Evolutionary conservation across 2,888 invertebrate species (phyloP), one percentile per base, ranked within the genome.

Genomic region (Leptopilina drosophilae): DNA sequence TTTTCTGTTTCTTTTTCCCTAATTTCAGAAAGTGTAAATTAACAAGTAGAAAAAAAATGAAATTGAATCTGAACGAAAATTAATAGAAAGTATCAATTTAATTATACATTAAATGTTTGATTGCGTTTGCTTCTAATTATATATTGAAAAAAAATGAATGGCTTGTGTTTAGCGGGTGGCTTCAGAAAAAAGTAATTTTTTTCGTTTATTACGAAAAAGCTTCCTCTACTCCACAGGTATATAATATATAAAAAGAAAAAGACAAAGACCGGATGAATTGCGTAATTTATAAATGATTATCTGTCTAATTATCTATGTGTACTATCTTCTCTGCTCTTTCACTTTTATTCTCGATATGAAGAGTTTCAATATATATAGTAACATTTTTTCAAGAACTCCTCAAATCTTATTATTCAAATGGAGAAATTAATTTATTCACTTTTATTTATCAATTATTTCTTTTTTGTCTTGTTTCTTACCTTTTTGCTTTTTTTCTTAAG

Each of bases 181-280:
- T 65, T 49, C 40, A 11, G 12, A 65, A 65, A 65, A 65, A 65
- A 65, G 65, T 26, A 65, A 65, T 65, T 65, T 65, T 65, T 65
- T 42, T 42, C 33, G n/a, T 65, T 33, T 65, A 65, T 65, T 65
- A 40, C n/a, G 14, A 40, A 33, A 33, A 64, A 64, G 65, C 65
- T 65, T 65, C 65, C 65, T 65, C 42, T 40, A 33, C 42, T 65
- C 5, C 5, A n/a, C 14, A 65, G 40, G 46, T 73, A 33, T 33
- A 20, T 20, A 20, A 20, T 20, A 20, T 20, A 33, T 33, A 33
- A 2, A 64, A 77, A 78, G 82, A 82, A 80, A 42, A 42, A 33
- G 87, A 89, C 88, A 89, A 89, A 88, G 89, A 84, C 88, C 88
- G 89, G 89, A 89, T 86, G 84, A 79, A 81, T 89, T 89, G 87